Evolutionary conservation across 1,140 invertebrate species (phyloP).

Genomic region (Laupala kohalensis): DNA sequence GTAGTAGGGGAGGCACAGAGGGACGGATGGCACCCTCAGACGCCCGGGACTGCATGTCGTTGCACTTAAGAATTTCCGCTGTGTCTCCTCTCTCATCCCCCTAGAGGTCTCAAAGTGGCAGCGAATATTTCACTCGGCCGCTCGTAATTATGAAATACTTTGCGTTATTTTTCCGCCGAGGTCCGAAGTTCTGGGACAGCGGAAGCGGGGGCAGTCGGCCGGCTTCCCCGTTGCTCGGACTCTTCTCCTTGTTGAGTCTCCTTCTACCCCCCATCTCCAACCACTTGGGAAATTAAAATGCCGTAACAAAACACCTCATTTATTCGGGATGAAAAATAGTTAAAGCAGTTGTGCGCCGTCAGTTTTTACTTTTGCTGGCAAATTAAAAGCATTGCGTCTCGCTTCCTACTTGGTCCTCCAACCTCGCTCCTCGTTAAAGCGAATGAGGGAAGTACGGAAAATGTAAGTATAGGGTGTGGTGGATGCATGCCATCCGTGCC

Average conservation of each 20-base stretch:
- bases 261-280: no score
- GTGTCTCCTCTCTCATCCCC: not conserved
- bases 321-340: not conserved
- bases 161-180: no score
- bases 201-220: no score
- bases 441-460: not conserved
- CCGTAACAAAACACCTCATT: not conserved
- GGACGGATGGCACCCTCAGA: no score
- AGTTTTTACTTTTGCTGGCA: not conserved
- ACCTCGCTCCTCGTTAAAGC: not conserved
- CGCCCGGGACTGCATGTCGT: no score
- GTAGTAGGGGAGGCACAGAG: no score
- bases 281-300: not conserved
- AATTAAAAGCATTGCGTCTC: not conserved
- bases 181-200: no score
- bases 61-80: not conserved
- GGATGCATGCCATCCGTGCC: not conserved
- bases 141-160: no score
- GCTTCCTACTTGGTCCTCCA: not conserved
- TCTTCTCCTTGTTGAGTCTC: no score
- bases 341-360: not conserved
- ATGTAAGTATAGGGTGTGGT: not conserved
- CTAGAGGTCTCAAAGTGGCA: no score
- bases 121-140: no score
- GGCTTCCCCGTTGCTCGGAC: no score